These are phyloP conservation scores for Amazona ochrocephala DNA, from an alignment of 2,797 vertebrate species.

Conservation along the genomic window DNA sequence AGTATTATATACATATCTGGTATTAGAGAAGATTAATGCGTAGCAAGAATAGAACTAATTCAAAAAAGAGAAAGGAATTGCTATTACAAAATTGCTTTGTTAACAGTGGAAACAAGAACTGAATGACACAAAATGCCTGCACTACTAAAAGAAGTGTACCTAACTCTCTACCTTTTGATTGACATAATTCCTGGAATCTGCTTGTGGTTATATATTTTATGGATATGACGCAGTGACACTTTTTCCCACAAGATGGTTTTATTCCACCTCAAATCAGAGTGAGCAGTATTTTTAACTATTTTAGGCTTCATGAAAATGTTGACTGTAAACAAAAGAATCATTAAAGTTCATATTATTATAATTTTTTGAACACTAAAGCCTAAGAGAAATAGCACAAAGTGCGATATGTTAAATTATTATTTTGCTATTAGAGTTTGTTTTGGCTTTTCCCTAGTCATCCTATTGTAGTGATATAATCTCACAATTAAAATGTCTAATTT, in stretches of 20 bases:
- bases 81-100: background rate
- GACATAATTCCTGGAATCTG: background rate
- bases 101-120: background rate
- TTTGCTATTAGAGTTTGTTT: constrained; percentile 61
- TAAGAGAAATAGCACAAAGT: background rate
- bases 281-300: background rate
- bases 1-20: background rate
- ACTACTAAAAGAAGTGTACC: background rate
- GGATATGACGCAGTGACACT: background rate
- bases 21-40: background rate
- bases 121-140: background rate
- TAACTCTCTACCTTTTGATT: background rate
- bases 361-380: background rate
- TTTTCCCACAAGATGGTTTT: background rate
- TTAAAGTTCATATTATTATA: background rate
- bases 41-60: background rate
- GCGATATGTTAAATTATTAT: constrained; percentile 34
- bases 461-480: constrained; percentile 45
- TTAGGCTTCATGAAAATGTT: background rate
- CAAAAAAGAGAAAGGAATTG: background rate
- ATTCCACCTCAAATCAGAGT: background rate
- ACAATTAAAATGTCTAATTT: constrained; percentile 69
- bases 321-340: background rate
- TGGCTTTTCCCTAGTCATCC: background rate
- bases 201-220: background rate